Evolutionary conservation across 2,113 vertebrate genomes (phyloP), one percentile per base, ranked within the genome.

Genomic region (Cricetomys ansorgei): DNA sequence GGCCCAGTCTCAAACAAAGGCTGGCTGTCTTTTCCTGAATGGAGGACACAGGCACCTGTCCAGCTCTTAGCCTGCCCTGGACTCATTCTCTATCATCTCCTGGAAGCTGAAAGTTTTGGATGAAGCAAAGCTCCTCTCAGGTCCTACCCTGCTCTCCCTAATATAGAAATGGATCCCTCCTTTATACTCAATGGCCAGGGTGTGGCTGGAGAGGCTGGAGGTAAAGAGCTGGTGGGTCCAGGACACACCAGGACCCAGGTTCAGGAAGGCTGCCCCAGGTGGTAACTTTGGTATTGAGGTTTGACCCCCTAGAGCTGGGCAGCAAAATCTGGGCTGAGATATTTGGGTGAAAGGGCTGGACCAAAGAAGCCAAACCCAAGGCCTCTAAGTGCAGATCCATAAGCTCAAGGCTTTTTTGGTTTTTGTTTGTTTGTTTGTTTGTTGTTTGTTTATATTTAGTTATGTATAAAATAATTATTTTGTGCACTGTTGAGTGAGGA

Each of bases 301-400:
- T 64, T 79, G 75, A 64, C 57, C 80, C 72, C 21, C 4, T n/a
- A 7, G 80, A 69, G 62, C 8, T 4, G 34, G 27, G 21, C 75
- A 12, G 15, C 0, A 1, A 62, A 12, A 5, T 16, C 31, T 2
- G n/a, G 0, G 37, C 29, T 9, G 55, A 16, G 3, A 23, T 1
- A 23, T 64, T 37, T 5, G 13, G 40, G 64, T 45, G 11, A 5
- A 64, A 72, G 5, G 31, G 29, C 29, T 6, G 11, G n/a, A 75
- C 53, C 27, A 1, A 1, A 2, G 62, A n/a, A 43, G 34, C 7
- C 12, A 31, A 92, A 27, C 16, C 50, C 59, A 29, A 65, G 40
- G 48, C 34, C n/a, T 67, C 25, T 23, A 6, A 40, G 65, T 3
- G 0, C 13, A 0, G 69, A 4, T 29, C 16, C 1, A 13, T 9